Conservation (phyloP, 2,797 vertebrate species). For the Phrynocephalus vlangalii region DNA sequence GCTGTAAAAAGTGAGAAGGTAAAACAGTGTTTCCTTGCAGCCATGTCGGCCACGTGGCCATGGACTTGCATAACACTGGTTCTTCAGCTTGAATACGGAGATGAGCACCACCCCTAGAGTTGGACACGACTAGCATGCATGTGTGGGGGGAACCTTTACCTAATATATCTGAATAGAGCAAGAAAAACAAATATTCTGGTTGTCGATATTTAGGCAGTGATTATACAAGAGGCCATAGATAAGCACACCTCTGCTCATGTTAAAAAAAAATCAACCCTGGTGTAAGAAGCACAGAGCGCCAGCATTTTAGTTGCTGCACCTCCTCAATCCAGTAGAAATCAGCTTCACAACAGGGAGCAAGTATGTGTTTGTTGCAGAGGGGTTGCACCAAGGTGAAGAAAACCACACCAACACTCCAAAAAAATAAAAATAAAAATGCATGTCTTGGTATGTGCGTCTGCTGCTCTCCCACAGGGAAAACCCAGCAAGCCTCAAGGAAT, state of each 20-base stretch:
- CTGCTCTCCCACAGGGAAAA: slow-evolving; percentile 25
- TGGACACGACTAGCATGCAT: no score
- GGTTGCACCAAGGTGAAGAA: slow-evolving; percentile 17
- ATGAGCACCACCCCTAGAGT: no score
- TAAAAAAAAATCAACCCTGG: not conserved
- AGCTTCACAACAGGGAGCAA: not conserved
- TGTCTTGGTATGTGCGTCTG: not conserved
- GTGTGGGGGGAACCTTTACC: no score
- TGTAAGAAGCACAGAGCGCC: not conserved
- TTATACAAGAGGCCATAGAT: not conserved
- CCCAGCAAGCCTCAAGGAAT: slow-evolving; percentile 50
- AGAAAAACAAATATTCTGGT: not conserved
- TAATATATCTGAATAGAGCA: not conserved
- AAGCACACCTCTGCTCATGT: not conserved
- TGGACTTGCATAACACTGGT: no score
- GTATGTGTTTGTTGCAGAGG: not conserved
- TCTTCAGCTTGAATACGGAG: no score
- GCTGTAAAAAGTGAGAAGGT: no score
- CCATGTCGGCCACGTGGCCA: no score
- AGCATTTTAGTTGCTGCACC: not conserved
- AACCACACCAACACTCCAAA: slow-evolving; percentile 16
- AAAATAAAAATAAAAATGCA: not conserved
- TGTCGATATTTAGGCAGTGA: not conserved
- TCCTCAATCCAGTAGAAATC: not conserved
- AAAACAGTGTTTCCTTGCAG: no score